A percentile compares a stretch with the other conserved stretches of the same genome.
These are phyloP conservation scores for Araneus ventricosus DNA, from an alignment of 1,140 invertebrate genomes.

Conservation along the genomic window DNA sequence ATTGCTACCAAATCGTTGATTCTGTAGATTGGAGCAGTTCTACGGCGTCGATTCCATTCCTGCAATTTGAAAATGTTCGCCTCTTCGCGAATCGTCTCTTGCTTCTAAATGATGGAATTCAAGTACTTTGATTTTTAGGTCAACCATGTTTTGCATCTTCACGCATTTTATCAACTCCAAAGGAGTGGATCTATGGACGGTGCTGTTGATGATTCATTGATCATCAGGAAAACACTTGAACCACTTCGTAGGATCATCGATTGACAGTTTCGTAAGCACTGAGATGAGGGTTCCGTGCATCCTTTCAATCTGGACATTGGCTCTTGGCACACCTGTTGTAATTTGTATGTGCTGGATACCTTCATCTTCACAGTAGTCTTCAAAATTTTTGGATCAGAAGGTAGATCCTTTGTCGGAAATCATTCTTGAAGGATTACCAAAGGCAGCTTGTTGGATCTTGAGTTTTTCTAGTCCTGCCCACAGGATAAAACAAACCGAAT, in stretches of 20 bases:
- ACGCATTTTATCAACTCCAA: neutral
- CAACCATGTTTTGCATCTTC: neutral
- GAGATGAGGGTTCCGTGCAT: neutral
- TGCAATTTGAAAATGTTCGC: neutral
- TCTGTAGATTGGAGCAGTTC: neutral
- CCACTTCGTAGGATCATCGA: neutral
- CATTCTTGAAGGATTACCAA: conserved; percentile 1
- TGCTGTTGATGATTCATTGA: neutral
- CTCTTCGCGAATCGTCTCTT: neutral
- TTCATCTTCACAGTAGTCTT: neutral
- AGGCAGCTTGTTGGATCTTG: neutral
- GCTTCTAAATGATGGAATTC: neutral
- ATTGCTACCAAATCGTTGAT: conserved; percentile 15
- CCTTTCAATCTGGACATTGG: neutral
- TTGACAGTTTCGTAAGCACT: neutral
- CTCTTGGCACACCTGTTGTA: conserved; percentile 3
- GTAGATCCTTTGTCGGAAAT: neutral
- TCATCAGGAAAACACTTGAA: neutral
- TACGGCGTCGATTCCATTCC: neutral
- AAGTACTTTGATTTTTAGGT: neutral
- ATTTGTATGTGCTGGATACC: neutral
- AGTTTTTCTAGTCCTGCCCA: neutral
- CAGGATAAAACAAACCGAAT: conserved; percentile 7
- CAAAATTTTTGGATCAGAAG: neutral
- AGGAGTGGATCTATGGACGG: neutral